Evolutionary conservation across 2,888 invertebrate genomes (phyloP).

Genomic region (Catonia carolina): DNA sequence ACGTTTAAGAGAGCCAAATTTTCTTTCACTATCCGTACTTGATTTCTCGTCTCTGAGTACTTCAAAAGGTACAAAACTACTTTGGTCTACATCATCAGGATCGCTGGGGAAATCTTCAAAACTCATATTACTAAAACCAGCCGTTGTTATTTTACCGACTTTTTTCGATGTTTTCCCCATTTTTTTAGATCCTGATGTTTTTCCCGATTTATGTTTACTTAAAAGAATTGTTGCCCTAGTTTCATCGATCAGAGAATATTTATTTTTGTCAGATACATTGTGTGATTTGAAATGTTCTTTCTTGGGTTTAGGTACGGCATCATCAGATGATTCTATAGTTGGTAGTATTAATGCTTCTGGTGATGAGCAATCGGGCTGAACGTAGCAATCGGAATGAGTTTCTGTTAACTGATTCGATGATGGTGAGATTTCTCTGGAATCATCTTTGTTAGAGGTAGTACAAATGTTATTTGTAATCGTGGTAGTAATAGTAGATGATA

Average conservation of each 20-base stretch:
- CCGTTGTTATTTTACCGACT: conserved; percentile 43
- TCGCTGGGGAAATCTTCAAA: conserved; percentile 67
- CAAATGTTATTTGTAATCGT: too few species aligned
- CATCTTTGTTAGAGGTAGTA: background rate
- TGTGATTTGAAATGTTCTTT: conserved; percentile 22
- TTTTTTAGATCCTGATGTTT: conserved; percentile 39
- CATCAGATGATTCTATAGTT: conserved; percentile 1
- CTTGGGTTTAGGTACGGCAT: conserved; percentile 10
- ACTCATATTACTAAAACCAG: conserved; percentile 66
- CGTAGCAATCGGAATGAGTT: background rate
- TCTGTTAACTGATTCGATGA: background rate
- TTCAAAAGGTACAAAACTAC: conserved; percentile 53
- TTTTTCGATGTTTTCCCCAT: conserved; percentile 45
- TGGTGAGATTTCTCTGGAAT: background rate
- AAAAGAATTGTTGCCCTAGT: conserved; percentile 15
- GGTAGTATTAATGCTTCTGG: conserved; percentile 23
- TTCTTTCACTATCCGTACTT: conserved; percentile 39
- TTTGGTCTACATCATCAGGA: conserved; percentile 41
- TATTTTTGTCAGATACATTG: conserved; percentile 24
- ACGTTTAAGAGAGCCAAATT: conserved; percentile 44
- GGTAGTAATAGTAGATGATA: too few species aligned
- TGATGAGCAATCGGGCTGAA: conserved; percentile 14
- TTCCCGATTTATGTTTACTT: conserved; percentile 15
- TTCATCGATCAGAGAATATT: conserved; percentile 45
- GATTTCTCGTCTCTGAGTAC: conserved; percentile 46